These are phyloP conservation scores for Tamandua tetradactyla DNA, from an alignment of 2,797 vertebrate species.

Conservation along the genomic window DNA sequence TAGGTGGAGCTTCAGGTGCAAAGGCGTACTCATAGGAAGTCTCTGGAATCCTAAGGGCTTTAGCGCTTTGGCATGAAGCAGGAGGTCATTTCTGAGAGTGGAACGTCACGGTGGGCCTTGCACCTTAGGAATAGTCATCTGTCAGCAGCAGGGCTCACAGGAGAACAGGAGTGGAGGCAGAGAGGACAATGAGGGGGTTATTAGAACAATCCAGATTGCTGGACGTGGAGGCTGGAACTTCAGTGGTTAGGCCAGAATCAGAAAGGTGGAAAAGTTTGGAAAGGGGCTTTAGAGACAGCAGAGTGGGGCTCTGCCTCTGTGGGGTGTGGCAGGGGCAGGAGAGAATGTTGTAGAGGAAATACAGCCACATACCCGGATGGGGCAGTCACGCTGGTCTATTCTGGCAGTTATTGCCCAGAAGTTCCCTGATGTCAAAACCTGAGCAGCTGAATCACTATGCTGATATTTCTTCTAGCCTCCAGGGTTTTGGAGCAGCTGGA, in stretches of 20 bases:
- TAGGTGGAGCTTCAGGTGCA: background rate
- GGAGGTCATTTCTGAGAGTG: background rate
- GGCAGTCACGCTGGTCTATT: no score
- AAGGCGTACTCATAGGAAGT: background rate
- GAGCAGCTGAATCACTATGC: no score
- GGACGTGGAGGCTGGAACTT: no score
- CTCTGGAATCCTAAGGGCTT: background rate
- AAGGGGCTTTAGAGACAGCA: background rate
- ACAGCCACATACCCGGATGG: no score
- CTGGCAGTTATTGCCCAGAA: background rate
- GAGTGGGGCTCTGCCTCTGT: background rate
- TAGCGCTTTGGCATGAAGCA: background rate
- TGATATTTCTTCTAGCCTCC: no score
- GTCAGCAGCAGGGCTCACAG: background rate
- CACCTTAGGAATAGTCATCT: background rate
- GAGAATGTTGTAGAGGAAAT: background rate
- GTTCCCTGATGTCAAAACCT: background rate
- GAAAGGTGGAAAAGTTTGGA: background rate
- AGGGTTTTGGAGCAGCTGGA: no score
- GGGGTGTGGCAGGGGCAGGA: background rate
- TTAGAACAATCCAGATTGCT: fast-evolving
- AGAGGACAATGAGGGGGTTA: background rate
- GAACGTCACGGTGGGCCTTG: background rate
- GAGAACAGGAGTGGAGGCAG: background rate
- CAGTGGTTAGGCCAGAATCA: background rate